These are phyloP conservation scores for Leucoptera coffeella DNA, from an alignment of 2,888 invertebrate species.

Conservation along the genomic window DNA sequence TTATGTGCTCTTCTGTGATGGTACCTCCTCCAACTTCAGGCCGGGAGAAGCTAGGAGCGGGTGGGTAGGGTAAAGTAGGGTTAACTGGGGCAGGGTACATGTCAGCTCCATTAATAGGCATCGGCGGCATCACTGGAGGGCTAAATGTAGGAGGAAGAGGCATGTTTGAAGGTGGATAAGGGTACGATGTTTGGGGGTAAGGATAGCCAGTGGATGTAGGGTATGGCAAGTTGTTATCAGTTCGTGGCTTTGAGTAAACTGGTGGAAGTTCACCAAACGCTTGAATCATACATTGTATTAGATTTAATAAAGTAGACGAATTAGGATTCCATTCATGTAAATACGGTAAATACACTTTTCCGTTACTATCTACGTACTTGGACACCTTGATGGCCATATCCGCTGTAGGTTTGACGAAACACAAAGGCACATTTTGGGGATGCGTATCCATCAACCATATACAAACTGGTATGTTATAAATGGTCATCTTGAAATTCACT, in stretches of 20 bases:
- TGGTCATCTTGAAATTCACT: slow-evolving; percentile 79
- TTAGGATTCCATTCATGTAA: slow-evolving; percentile 87
- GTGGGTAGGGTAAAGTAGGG: slow-evolving; percentile 22
- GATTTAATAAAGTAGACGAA: slow-evolving; percentile 72
- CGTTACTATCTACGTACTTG: slow-evolving; percentile 89
- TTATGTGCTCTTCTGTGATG: slow-evolving; percentile 93
- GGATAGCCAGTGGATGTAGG: slow-evolving; percentile 39
- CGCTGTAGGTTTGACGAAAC: slow-evolving; percentile 88
- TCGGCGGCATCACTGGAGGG: slow-evolving; percentile 9
- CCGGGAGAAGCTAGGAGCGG: slow-evolving; percentile 16
- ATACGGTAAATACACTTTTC: slow-evolving; percentile 94
- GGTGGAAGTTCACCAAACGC: slow-evolving; percentile 95
- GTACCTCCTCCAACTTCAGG: slow-evolving; percentile 60
- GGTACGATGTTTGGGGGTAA: slow-evolving; percentile 21
- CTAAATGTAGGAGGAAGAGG: slow-evolving; percentile 27
- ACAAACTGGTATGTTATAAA: slow-evolving; percentile 94
- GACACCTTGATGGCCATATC: slow-evolving; percentile 96
- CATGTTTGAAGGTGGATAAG: slow-evolving; percentile 20
- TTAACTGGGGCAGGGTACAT: slow-evolving; percentile 17
- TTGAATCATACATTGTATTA: slow-evolving; percentile 86
- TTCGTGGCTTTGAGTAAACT: slow-evolving; percentile 80
- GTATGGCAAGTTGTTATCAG: slow-evolving; percentile 55
- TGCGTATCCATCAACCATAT: slow-evolving; percentile 97
- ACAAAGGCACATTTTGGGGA: slow-evolving; percentile 93
- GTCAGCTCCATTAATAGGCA: slow-evolving; percentile 14